Conservation (phyloP, 2,113 vertebrate species). For the Arizona elegans region DNA sequence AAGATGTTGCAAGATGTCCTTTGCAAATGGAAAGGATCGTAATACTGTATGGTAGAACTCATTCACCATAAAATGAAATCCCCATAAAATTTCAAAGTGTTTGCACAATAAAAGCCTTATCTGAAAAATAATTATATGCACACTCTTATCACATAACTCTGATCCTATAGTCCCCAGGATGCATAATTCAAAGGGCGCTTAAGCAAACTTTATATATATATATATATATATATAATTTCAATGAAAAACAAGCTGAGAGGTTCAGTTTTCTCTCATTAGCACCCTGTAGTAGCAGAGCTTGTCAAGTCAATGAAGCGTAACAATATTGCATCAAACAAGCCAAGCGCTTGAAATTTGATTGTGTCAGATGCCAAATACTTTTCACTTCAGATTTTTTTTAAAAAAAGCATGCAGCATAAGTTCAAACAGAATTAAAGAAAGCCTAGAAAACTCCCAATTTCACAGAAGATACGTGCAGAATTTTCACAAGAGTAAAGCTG, state of each 20-base stretch:
- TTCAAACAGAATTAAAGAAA: slow-evolving; percentile 2
- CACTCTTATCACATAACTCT: not conserved
- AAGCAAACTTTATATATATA: not conserved
- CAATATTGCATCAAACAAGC: not conserved
- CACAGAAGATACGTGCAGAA: not conserved
- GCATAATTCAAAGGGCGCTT: not conserved
- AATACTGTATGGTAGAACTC: not conserved
- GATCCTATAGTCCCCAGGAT: not conserved
- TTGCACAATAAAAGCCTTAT: not conserved
- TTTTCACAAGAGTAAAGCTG: not conserved
- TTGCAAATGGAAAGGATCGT: not conserved
- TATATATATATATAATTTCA: not conserved
- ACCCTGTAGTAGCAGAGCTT: not conserved
- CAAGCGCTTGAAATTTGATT: not conserved
- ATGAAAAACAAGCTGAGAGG: not conserved
- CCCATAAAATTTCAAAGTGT: not conserved
- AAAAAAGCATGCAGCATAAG: not conserved
- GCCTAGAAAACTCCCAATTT: not conserved
- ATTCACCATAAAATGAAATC: not conserved
- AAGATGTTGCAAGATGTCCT: not conserved
- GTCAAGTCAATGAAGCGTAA: not conserved
- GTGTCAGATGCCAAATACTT: not conserved
- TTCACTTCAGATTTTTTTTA: not conserved
- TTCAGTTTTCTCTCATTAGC: not conserved
- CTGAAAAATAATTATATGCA: not conserved